Percentiles rank a stretch among this genome's conserved stretches.
phyloP scores from a whole-genome alignment of 2,113 vertebrate species.

The Sinocyclocheilus anophthalmus region DNA sequence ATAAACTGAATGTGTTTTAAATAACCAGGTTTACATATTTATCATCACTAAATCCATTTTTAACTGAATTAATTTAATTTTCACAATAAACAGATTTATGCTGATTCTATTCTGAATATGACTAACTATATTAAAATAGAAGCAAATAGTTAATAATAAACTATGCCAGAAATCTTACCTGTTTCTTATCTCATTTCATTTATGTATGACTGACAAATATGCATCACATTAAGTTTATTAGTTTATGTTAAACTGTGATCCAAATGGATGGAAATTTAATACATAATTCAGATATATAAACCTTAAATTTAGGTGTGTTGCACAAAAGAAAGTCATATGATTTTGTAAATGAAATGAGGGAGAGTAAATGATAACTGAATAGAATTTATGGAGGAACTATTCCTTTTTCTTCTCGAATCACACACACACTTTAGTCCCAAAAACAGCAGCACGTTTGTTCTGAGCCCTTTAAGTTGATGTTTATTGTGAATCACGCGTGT shows the following conservation, averaged over 20 bases:
- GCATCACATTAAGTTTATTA: neutral
- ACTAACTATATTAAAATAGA: neutral
- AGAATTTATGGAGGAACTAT: too few relatives aligned
- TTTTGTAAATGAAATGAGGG: neutral
- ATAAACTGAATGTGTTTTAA: neutral
- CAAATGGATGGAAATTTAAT: neutral
- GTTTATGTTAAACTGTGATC: neutral
- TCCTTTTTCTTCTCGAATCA: neutral
- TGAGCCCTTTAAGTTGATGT: conserved; percentile 82
- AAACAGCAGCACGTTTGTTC: conserved; percentile 73
- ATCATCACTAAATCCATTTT: neutral
- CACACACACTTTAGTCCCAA: conserved; percentile 32
- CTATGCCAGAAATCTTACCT: too few relatives aligned
- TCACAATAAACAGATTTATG: neutral
- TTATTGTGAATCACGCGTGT: conserved; percentile 78
- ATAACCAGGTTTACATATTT: neutral
- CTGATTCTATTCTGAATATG: neutral
- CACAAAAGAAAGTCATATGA: neutral
- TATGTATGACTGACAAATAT: neutral
- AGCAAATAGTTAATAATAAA: neutral
- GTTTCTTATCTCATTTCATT: neutral
- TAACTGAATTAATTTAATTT: neutral
- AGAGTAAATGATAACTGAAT: neutral
- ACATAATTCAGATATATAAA: neutral
- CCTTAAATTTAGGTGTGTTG: neutral